Percentiles rank a stretch among this genome's conserved stretches.
These are phyloP conservation scores for Macrotis lagotis DNA, from an alignment of 2,113 vertebrate species.

Conservation along the genomic window DNA sequence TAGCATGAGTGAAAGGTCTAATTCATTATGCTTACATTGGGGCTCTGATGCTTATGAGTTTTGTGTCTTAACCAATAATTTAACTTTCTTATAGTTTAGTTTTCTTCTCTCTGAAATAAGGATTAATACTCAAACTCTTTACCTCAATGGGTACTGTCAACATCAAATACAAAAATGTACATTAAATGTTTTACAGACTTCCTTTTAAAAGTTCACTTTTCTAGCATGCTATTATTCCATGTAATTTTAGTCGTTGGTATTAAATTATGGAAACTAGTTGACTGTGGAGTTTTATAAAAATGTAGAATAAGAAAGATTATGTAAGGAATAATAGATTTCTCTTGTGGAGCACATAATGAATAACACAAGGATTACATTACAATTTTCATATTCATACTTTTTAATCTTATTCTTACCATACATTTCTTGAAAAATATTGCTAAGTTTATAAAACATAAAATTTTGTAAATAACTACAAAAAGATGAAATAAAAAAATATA, in stretches of 20 bases:
- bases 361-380: neutral
- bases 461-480: neutral
- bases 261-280: neutral
- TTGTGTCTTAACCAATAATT: neutral
- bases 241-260: neutral
- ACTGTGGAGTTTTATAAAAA: neutral
- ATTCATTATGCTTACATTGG: neutral
- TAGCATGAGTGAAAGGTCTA: neutral
- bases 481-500: neutral
- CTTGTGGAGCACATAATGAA: neutral
- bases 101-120: neutral
- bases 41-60: neutral
- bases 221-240: neutral
- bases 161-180: neutral
- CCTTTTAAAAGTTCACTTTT: neutral
- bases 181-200: neutral
- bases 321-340: neutral
- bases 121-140: neutral
- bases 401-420: neutral
- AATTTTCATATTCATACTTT: conserved; percentile 8
- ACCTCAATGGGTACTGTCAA: neutral
- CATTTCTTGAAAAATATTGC: conserved; percentile 7
- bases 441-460: conserved; percentile 7
- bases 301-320: neutral
- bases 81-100: neutral